These are phyloP conservation scores for Pogonomyrmex californicus DNA, from an alignment of 1,140 invertebrate species.

Conservation along the genomic window DNA sequence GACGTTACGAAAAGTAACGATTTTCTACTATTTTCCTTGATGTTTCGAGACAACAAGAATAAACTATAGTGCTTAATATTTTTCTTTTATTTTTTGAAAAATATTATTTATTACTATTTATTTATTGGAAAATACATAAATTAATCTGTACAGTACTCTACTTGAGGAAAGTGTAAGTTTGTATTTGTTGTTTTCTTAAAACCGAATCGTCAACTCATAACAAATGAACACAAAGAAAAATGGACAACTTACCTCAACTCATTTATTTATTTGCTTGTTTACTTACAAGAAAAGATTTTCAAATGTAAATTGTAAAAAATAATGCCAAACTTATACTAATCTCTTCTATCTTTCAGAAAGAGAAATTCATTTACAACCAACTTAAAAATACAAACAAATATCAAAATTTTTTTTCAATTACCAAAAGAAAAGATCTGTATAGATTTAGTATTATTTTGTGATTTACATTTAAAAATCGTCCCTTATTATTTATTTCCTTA, in stretches of 20 bases:
- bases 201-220: neutral
- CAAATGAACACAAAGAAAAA: neutral
- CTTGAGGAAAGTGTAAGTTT: neutral
- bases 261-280: neutral
- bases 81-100: neutral
- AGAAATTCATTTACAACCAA: too few species aligned
- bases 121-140: neutral
- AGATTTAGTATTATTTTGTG: too few species aligned
- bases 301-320: too few species aligned
- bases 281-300: too few species aligned
- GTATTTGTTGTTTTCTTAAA: neutral
- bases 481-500: too few species aligned
- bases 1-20: neutral
- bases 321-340: too few species aligned
- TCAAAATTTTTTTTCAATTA: too few species aligned
- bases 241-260: too few species aligned
- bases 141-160: neutral
- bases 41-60: neutral
- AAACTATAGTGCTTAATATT: neutral
- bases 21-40: neutral
- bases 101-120: neutral
- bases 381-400: too few species aligned
- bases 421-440: too few species aligned
- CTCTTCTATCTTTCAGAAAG: too few species aligned
- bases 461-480: too few species aligned